A percentile compares a stretch with the other conserved stretches of the same genome.
phyloP scores from a whole-genome alignment of 2,797 vertebrate species.

The Lutjanus argentimaculatus region DNA sequence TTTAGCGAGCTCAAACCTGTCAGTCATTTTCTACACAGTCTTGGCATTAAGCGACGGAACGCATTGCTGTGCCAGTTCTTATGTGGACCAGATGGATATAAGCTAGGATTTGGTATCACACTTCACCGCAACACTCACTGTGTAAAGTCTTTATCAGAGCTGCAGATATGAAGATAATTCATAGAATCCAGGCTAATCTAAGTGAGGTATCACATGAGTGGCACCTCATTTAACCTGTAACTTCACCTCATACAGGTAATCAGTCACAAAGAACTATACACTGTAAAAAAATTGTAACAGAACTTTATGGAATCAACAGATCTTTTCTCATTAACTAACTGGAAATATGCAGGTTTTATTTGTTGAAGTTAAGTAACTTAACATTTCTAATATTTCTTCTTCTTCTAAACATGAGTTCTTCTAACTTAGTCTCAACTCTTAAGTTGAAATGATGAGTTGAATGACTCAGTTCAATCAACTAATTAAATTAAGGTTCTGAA shows the following conservation, averaged over 20 bases:
- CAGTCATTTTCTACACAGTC: slow-evolving; percentile 62
- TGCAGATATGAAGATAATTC: slow-evolving; percentile 20
- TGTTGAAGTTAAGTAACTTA: too few relatives aligned
- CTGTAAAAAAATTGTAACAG: too few relatives aligned
- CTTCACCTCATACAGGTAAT: not conserved
- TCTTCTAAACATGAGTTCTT: too few relatives aligned
- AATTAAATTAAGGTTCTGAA: too few relatives aligned
- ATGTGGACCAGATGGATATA: slow-evolving; percentile 66
- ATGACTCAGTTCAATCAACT: too few relatives aligned
- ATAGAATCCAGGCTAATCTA: not conserved
- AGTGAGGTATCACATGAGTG: slow-evolving; percentile 10
- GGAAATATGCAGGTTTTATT: too few relatives aligned
- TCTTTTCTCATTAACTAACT: too few relatives aligned
- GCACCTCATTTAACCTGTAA: not conserved
- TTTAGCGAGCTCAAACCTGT: slow-evolving; percentile 65
- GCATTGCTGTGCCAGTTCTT: slow-evolving; percentile 49
- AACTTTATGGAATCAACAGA: too few relatives aligned
- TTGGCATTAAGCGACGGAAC: slow-evolving; percentile 48
- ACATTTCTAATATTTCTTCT: too few relatives aligned
- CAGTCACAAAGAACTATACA: not conserved
- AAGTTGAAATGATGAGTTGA: too few relatives aligned
- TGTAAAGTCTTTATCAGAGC: slow-evolving; percentile 12
- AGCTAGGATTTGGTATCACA: slow-evolving; percentile 19
- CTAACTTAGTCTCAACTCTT: too few relatives aligned
- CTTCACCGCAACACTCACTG: slow-evolving; percentile 8